Evolutionary conservation across 2,888 invertebrate genomes (phyloP).

Genomic region (Branchipolynoe longqiensis): DNA sequence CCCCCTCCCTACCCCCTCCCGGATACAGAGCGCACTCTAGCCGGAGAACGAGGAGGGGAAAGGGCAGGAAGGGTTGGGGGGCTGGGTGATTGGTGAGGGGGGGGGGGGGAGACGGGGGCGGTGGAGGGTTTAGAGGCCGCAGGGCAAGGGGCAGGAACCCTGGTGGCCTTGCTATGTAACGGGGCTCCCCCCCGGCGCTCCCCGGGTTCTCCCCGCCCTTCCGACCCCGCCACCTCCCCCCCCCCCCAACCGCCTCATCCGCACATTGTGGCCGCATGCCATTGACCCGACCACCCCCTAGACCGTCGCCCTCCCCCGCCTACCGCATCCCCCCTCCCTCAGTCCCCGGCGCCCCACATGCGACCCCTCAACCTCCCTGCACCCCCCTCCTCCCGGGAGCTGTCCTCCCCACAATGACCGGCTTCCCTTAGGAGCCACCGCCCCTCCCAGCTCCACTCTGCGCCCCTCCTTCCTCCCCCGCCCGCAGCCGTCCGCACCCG

Average conservation of each 20-base stretch:
- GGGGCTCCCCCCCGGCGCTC: neutral
- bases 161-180: constrained; percentile 14
- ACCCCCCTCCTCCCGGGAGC: no score
- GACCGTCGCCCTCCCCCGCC: no score
- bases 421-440: neutral
- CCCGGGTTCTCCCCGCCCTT: neutral
- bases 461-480: neutral
- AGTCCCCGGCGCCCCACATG: no score
- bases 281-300: neutral
- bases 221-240: neutral
- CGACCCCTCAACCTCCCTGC: no score
- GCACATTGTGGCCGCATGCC: neutral
- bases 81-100: no score
- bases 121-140: neutral
- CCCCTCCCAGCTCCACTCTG: neutral
- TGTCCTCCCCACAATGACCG: neutral
- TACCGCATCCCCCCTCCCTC: no score
- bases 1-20: neutral
- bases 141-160: neutral
- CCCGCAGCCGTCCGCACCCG: neutral
- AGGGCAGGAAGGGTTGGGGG: neutral
- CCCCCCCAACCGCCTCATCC: neutral
- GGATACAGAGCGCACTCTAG: no score
- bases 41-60: no score
- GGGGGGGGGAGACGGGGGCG: constrained; percentile 11